phyloP scores from a whole-genome alignment of 2,797 vertebrate species.

The Esox masquinongy region DNA sequence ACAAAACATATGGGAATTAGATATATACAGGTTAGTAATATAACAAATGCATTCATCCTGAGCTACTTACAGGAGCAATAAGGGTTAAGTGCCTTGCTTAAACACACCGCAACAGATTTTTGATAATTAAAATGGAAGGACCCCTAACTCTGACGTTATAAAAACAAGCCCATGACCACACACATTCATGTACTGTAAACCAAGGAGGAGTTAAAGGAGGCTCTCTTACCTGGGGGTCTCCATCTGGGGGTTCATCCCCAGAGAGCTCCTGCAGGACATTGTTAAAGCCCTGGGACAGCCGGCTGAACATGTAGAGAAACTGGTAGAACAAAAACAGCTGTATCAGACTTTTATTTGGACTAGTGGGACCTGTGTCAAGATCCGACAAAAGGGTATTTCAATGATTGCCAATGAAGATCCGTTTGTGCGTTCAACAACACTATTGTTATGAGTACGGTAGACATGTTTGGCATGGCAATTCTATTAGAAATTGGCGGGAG shows the following conservation, averaged over 20 bases:
- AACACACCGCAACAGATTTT: too few species aligned
- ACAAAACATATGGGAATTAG: too few species aligned
- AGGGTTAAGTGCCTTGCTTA: too few species aligned
- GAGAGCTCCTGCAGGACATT: conserved; percentile 91
- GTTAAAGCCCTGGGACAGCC: conserved; percentile 79
- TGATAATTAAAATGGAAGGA: too few species aligned
- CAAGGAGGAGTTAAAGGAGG: neutral
- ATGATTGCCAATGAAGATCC: too few species aligned
- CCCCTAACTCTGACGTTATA: neutral
- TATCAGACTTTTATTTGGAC: neutral
- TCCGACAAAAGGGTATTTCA: neutral
- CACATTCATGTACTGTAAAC: neutral
- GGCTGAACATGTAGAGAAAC: conserved; percentile 84
- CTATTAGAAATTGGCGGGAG: too few species aligned
- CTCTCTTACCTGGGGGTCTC: conserved; percentile 67
- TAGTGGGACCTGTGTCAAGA: neutral
- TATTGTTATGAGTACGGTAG: too few species aligned
- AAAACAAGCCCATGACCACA: neutral
- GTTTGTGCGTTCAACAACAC: too few species aligned
- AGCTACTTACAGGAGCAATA: too few species aligned
- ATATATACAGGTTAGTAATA: too few species aligned
- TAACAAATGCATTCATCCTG: too few species aligned
- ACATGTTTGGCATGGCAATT: too few species aligned
- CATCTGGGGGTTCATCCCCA: conserved; percentile 74
- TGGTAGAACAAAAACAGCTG: conserved; percentile 34